Conservation (phyloP, 2,113 vertebrate species). For the Boleophthalmus pectinirostris region DNA sequence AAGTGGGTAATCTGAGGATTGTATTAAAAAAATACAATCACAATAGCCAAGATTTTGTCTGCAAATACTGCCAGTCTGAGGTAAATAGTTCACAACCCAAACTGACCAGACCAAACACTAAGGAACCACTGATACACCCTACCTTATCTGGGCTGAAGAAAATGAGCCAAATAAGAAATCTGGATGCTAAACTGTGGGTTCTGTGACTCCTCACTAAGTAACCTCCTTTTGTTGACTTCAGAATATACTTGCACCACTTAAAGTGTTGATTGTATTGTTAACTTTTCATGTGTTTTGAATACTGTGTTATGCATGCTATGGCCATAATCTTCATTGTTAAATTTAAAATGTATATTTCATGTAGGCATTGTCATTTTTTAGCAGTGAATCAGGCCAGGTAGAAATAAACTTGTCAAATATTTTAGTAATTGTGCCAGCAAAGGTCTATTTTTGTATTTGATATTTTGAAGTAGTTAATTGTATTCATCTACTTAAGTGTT, state of each 20-base stretch:
- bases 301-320: slow-evolving; percentile 50
- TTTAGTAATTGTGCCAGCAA: background rate
- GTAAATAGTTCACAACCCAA: background rate
- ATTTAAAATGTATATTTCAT: slow-evolving; percentile 35
- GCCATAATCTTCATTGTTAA: slow-evolving; percentile 33
- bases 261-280: slow-evolving; percentile 45
- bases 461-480: background rate
- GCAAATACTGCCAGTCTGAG: background rate
- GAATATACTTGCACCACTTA: slow-evolving; percentile 11
- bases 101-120: slow-evolving; percentile 6
- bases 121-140: background rate
- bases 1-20: slow-evolving; percentile 11
- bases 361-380: slow-evolving; percentile 1
- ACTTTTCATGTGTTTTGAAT: slow-evolving; percentile 41
- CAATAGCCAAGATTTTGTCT: background rate
- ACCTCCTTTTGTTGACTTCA: background rate
- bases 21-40: background rate
- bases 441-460: slow-evolving; percentile 13
- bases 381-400: slow-evolving; percentile 3
- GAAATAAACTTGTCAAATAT: background rate
- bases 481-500: background rate
- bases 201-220: background rate
- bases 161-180: background rate
- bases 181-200: background rate
- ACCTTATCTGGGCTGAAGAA: background rate